A percentile compares a stretch with the other conserved stretches of the same genome.
These are phyloP conservation scores for Drosophila albomicans DNA, from an alignment of 1,140 invertebrate species.

Conservation along the genomic window DNA sequence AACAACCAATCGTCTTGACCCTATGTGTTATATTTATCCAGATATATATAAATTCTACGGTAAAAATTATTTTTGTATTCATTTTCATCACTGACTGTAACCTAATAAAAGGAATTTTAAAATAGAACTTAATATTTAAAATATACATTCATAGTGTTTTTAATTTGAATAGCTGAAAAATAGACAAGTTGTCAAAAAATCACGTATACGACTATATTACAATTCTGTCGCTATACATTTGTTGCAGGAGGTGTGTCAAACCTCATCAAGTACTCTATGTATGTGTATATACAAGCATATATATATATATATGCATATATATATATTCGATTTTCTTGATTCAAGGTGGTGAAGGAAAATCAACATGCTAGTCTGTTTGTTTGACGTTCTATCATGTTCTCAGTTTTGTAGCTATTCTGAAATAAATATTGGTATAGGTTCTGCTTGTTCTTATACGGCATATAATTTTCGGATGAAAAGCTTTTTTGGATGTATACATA, in stretches of 20 bases:
- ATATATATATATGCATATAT: background rate
- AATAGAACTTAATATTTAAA: conserved; percentile 53
- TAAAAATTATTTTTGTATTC: conserved; percentile 65
- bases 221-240: background rate
- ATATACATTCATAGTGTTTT: conserved; percentile 16
- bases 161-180: conserved; percentile 14
- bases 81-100: conserved; percentile 70
- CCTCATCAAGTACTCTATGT: background rate
- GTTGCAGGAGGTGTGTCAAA: background rate
- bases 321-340: background rate
- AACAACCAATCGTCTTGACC: conserved; percentile 35
- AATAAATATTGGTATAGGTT: background rate
- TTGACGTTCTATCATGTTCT: background rate
- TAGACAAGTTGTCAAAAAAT: background rate
- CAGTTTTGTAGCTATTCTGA: background rate
- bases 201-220: background rate
- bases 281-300: background rate
- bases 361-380: background rate
- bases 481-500: background rate
- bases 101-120: conserved; percentile 65
- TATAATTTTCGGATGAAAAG: background rate
- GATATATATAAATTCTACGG: conserved; percentile 54
- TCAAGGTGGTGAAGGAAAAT: background rate
- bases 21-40: conserved; percentile 44
- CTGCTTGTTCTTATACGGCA: background rate